phyloP scores from a whole-genome alignment of 1,140 invertebrate species.

The Drosophila lacertosa region DNA sequence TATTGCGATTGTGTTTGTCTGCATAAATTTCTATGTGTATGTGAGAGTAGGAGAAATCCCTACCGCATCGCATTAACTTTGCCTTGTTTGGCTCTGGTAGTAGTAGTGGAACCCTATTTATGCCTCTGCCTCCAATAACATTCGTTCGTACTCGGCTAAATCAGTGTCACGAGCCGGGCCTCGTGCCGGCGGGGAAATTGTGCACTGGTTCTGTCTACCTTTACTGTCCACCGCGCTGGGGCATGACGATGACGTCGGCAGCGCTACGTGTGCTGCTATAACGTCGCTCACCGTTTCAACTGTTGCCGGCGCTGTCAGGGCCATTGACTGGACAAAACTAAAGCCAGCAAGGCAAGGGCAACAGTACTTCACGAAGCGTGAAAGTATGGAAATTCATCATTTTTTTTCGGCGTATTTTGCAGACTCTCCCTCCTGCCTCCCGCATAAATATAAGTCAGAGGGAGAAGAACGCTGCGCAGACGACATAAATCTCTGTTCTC shows the following conservation, averaged over 20 bases:
- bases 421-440: slow-evolving; percentile 15
- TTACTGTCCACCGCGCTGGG: slow-evolving; percentile 45
- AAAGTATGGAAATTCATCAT: slow-evolving; percentile 81
- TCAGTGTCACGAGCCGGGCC: slow-evolving; percentile 73
- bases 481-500: slow-evolving; percentile 67
- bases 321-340: slow-evolving; percentile 64
- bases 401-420: slow-evolving; percentile 46
- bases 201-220: slow-evolving; percentile 20
- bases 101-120: slow-evolving; percentile 21
- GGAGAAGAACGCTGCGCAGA: slow-evolving; percentile 45
- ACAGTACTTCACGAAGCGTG: slow-evolving; percentile 53
- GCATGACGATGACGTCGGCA: slow-evolving; percentile 65
- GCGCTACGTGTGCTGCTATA: slow-evolving; percentile 24
- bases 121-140: slow-evolving; percentile 17
- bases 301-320: slow-evolving; percentile 64
- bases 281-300: slow-evolving; percentile 61
- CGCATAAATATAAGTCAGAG: slow-evolving; percentile 5
- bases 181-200: slow-evolving; percentile 62
- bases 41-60: slow-evolving; percentile 33
- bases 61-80: slow-evolving; percentile 28
- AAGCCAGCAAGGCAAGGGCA: slow-evolving; percentile 35
- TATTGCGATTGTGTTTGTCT: slow-evolving; percentile 23
- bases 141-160: slow-evolving; percentile 50
- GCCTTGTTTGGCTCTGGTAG: background rate
- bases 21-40: slow-evolving; percentile 24